Conservation (phyloP, 2,888 invertebrate species). For the Diadegma fenestrale region DNA sequence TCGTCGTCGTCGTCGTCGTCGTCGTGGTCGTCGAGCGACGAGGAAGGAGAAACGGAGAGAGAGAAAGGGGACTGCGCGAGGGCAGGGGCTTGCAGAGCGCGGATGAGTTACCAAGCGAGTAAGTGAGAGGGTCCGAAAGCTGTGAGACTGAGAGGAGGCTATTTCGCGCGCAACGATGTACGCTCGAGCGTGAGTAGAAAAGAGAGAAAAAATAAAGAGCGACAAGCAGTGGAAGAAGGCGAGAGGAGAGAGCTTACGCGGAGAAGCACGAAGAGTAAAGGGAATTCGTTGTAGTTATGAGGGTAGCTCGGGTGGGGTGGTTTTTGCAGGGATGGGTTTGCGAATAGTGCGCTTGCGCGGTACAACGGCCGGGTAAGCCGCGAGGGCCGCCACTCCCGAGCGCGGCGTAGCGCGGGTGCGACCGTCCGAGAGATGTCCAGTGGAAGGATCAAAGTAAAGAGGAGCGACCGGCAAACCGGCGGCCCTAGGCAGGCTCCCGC, state of each 20-base stretch:
- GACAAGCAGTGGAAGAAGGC: constrained; percentile 1
- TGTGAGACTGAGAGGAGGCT: constrained; percentile 60
- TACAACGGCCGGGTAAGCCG: constrained; percentile 85
- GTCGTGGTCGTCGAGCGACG: constrained; percentile 43
- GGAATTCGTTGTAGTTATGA: constrained; percentile 43
- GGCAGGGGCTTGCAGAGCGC: constrained; percentile 8
- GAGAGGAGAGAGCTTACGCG: constrained; percentile 40
- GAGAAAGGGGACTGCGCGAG: constrained; percentile 12
- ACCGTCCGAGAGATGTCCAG: constrained; percentile 84
- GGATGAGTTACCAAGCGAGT: constrained; percentile 64
- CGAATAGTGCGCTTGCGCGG: constrained; percentile 80
- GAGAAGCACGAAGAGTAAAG: constrained; percentile 38
- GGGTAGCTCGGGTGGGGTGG: constrained; percentile 67
- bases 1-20: constrained; percentile 22
- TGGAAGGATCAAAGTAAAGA: constrained; percentile 86
- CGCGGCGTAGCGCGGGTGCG: constrained; percentile 85
- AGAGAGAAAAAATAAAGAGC: constrained; percentile 17
- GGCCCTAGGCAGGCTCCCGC: constrained; percentile 88
- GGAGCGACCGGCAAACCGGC: constrained; percentile 86
- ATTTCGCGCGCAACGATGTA: constrained; percentile 54
- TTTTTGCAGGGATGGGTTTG: constrained; percentile 76
- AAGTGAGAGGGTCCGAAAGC: constrained; percentile 60
- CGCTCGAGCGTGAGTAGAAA: constrained; percentile 24
- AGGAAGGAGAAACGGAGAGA: constrained; percentile 48
- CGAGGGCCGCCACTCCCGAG: constrained; percentile 85